A percentile compares a stretch with the other conserved stretches of the same genome.
These are phyloP conservation scores for Chaetoderma sp. DNA, from an alignment of 2,888 invertebrate genomes.

Conservation along the genomic window DNA sequence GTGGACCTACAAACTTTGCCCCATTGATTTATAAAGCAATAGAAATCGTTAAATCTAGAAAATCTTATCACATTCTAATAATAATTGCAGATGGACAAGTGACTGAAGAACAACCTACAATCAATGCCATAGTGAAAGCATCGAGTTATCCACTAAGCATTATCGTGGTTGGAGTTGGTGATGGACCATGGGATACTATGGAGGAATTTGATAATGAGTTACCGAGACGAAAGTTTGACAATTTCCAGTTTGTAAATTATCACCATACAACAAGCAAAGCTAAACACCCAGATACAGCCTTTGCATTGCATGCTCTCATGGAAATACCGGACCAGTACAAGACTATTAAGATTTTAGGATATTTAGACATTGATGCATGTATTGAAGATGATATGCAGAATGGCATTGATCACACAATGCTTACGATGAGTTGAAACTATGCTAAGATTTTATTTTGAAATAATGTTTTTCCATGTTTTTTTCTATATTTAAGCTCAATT, in stretches of 20 bases:
- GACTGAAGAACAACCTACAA: conserved; percentile 69
- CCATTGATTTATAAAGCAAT: conserved; percentile 72
- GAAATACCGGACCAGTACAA: conserved; percentile 72
- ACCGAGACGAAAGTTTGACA: conserved; percentile 72
- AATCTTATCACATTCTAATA: conserved; percentile 67
- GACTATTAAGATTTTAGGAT: conserved; percentile 60
- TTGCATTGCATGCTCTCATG: conserved; percentile 72
- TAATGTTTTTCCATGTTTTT: no score
- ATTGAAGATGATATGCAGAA: no score
- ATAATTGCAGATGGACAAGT: conserved; percentile 73
- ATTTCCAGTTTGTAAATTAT: conserved; percentile 73
- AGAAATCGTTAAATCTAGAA: conserved; percentile 66
- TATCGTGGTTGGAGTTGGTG: conserved; percentile 73
- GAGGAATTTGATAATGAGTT: conserved; percentile 71
- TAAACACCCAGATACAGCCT: conserved; percentile 64
- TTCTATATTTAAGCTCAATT: no score
- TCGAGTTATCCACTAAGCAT: conserved; percentile 72
- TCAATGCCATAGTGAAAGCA: conserved; percentile 71
- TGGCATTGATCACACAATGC: no score
- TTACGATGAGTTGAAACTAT: no score
- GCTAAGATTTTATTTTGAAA: no score
- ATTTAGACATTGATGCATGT: conserved; percentile 44
- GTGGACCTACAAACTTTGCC: conserved; percentile 72
- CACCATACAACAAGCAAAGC: conserved; percentile 64
- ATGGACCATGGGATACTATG: conserved; percentile 73